Evolutionary conservation across 1,140 invertebrate species (phyloP).

Genomic region (Gonioctena quinquepunctata): DNA sequence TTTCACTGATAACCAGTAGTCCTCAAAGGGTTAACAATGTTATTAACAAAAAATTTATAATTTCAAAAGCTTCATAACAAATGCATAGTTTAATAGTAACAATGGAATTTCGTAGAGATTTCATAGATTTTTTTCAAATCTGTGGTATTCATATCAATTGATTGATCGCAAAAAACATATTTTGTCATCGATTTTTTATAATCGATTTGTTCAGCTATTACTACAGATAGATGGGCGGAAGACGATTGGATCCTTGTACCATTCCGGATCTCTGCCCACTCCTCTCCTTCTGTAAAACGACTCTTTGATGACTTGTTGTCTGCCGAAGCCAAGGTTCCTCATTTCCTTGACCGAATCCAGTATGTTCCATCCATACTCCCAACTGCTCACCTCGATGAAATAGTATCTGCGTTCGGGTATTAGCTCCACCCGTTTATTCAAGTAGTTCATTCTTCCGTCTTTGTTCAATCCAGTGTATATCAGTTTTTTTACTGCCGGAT

Average conservation of each 20-base stretch:
- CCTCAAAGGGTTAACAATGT: no score
- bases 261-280: constrained; percentile 48
- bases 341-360: constrained; percentile 41
- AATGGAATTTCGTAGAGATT: no score
- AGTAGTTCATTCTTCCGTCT: constrained; percentile 42
- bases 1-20: no score
- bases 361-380: constrained; percentile 51
- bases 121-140: no score
- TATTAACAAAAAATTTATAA: no score
- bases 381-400: constrained; percentile 48
- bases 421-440: constrained; percentile 38
- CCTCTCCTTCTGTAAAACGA: constrained; percentile 51
- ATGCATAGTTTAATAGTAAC: no score
- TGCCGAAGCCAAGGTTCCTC: constrained; percentile 38
- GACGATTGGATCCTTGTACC: constrained; percentile 46
- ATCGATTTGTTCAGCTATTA: not conserved
- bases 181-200: no score
- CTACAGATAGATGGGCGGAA: constrained; percentile 47
- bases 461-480: constrained; percentile 40
- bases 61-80: no score
- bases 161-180: no score
- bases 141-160: no score
- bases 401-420: constrained; percentile 50
- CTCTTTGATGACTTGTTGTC: constrained; percentile 46
- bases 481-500: constrained; percentile 38